Evolutionary conservation across 2,888 invertebrate genomes (phyloP), one percentile per base, ranked within the genome.

Genomic region (Himalopsyche anomala): DNA sequence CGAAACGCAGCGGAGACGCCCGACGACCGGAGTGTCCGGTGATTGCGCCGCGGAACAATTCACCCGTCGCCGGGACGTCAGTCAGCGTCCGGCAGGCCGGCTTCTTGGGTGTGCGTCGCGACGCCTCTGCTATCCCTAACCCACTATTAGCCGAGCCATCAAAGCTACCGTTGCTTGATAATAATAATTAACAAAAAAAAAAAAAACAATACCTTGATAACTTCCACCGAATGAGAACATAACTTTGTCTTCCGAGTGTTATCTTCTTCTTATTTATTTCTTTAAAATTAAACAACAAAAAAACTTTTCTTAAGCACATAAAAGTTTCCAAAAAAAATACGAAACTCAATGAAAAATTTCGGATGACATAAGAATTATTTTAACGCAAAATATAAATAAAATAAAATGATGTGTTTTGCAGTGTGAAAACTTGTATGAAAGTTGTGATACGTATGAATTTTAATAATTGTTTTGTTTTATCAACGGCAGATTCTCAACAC

Each of bases 51-150:
- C 87, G 85, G 54, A 36, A 62, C 80, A 81, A 80, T 82, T 80
- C 84, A 74, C 69, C 87, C 85, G 69, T 45, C 19, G 84, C 74
- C 85, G 74, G 74, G 85, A 83, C 87, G 87, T 85, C 87, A 88
- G 88, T 88, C 87, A 87, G 87, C 87, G 87, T 87, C 87, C 88
- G 88, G 87, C 88, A 45, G 84, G 86, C 86, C 86, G 86, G 80
- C 54, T 83, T 80, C 80, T 38, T 83, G 81, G 86, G 83, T 81
- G 84, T 83, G 85, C 88, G 88, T 87, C 88, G 88, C 84, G 88
- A 85, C 88, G 88, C 88, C 84, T 82, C 84, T 81, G 80, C 51
- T 80, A 56, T 42, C 38, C 81, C 69, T 42, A 74, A 80, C 80
- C n/a, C 80, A 42, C 17, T 51, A 45, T 51, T 19, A 81, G 81